Evolutionary conservation across 2,797 vertebrate genomes (phyloP), one percentile per base, ranked within the genome.

Genomic region (Sitta carolinensis): DNA sequence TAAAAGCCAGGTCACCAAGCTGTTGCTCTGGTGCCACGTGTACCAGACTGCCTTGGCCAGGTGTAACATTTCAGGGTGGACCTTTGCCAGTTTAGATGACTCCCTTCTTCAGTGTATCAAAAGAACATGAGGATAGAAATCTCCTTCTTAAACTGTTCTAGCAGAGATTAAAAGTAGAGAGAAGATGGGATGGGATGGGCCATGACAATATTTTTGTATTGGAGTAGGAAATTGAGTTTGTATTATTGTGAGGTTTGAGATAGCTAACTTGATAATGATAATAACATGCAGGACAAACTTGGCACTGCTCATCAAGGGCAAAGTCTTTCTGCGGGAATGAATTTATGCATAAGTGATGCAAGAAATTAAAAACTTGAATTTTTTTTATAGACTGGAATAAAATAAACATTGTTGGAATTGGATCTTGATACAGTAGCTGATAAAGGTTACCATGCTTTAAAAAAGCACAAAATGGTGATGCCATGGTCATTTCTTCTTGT

Each of bases 21-120:
- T 47, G 36, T 22, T 0, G 0, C 11, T 55, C 27, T 66, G 42
- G 4, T 43, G 8, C 34, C 26, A 45, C 0, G 0, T 3, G 3
- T 21, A 26, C 3, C 48, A 63, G 25, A n/a, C 8, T 54, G n/a
- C 17, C 25, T 69, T 55, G 16, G 61, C 34, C 7, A 20, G 38
- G 7, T 63, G 52, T 26, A 43, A 32, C 15, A n/a, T 30, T 76
- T 66, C 63, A 27, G 34, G 15, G 7, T 27, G 17, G 10, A 69
- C 11, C 4, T 66, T 66, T 58, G 32, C 16, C 23, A 62, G 3
- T 66, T 29, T 14, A 36, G 19, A 30, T 42, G 2, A 2, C 27
- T 69, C 51, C 12, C 69, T 83, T 85, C 22, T 69, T 81, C 16
- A 48, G 13, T 1, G 2, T 19, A 7, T 68, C 20, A 34, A 20